phyloP scores from a whole-genome alignment of 1,140 invertebrate species.

The Venturia canescens region DNA sequence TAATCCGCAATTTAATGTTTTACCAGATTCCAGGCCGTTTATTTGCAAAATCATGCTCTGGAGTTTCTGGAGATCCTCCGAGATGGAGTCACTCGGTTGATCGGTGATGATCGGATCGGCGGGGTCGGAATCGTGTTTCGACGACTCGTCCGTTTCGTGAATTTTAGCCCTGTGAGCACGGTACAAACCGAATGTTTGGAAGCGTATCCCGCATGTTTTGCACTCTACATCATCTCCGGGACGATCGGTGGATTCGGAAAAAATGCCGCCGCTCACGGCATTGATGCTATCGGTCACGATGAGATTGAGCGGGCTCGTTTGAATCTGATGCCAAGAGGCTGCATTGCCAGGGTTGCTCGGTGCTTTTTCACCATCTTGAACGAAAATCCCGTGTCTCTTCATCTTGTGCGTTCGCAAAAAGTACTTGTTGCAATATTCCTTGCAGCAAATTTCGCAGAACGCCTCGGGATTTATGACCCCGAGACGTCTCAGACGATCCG shows the following conservation, averaged over 20 bases:
- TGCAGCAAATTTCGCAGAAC: slow-evolving; percentile 96
- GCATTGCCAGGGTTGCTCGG: slow-evolving; percentile 70
- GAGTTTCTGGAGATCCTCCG: slow-evolving; percentile 90
- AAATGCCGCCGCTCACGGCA: slow-evolving; percentile 58
- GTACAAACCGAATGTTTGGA: slow-evolving; percentile 78
- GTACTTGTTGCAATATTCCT: slow-evolving; percentile 97
- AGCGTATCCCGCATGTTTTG: slow-evolving; percentile 78
- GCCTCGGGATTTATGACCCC: slow-evolving; percentile 91
- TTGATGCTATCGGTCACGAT: slow-evolving; percentile 79
- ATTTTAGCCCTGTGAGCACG: slow-evolving; percentile 75
- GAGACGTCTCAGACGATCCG: slow-evolving; percentile 84
- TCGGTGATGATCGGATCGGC: slow-evolving; percentile 54
- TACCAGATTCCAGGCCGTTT: slow-evolving; percentile 84
- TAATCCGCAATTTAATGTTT: slow-evolving; percentile 78
- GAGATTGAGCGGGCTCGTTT: slow-evolving; percentile 81
- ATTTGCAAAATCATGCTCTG: slow-evolving; percentile 95
- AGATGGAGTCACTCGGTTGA: slow-evolving; percentile 79
- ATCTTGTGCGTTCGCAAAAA: slow-evolving; percentile 94
- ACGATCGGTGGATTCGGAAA: slow-evolving; percentile 66
- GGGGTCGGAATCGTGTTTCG: slow-evolving; percentile 64
- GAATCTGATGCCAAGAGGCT: slow-evolving; percentile 77
- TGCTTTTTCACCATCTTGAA: slow-evolving; percentile 78
- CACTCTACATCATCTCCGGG: slow-evolving; percentile 75
- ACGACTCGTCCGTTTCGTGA: slow-evolving; percentile 72
- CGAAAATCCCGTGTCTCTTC: slow-evolving; percentile 85